Evolutionary conservation across 2,797 vertebrate genomes (phyloP).

Genomic region (Apodemus agrarius): DNA sequence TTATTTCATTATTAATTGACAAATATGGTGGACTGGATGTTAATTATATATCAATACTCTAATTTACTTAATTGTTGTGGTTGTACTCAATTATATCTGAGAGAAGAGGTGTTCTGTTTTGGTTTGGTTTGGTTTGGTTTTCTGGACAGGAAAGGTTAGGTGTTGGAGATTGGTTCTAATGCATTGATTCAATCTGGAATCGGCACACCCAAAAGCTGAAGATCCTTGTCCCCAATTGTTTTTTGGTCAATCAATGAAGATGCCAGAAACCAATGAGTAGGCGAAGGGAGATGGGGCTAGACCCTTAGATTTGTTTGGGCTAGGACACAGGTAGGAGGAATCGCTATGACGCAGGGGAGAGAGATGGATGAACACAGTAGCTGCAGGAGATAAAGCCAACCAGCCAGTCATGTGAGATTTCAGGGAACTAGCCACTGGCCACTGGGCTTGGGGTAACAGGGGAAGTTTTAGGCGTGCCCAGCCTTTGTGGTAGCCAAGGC

Average conservation of each 20-base stretch:
- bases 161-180: not conserved
- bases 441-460: not conserved
- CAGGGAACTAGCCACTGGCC: too few relatives aligned
- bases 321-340: not conserved
- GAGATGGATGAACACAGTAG: not conserved
- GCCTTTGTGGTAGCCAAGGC: not conserved
- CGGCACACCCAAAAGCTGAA: not conserved
- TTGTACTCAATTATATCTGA: not conserved
- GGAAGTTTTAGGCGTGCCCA: not conserved
- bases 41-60: not conserved
- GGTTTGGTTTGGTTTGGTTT: too few relatives aligned
- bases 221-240: not conserved
- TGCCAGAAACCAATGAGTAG: not conserved
- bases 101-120: not conserved
- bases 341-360: not conserved
- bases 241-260: not conserved
- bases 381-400: not conserved
- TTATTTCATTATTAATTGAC: not conserved
- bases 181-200: not conserved
- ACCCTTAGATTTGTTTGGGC: not conserved
- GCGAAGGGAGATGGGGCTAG: not conserved
- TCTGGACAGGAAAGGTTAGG: not conserved
- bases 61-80: not conserved
- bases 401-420: not conserved
- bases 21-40: not conserved